A percentile compares a stretch with the other conserved stretches of the same genome.
Conservation (phyloP, 2,113 vertebrate species). For the zebrafish (Danio rerio) region DNA sequence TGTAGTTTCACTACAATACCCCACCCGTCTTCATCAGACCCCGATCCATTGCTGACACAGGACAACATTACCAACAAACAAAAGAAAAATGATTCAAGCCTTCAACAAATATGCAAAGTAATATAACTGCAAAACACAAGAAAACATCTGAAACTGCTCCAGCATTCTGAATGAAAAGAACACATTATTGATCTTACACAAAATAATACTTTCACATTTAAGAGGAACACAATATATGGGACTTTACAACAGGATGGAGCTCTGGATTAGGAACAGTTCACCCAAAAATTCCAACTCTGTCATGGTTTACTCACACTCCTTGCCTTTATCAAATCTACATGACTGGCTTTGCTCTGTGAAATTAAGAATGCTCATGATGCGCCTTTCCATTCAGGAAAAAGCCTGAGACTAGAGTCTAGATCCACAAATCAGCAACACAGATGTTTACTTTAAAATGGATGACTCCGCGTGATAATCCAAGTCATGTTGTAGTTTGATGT, state of each 20-base stretch:
- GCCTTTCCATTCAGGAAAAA: neutral
- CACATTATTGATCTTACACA: slow-evolving; percentile 60
- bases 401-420: neutral
- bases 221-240: slow-evolving; percentile 16
- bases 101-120: slow-evolving; percentile 35
- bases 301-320: neutral
- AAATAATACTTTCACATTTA: slow-evolving; percentile 64
- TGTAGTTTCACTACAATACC: slow-evolving; percentile 45
- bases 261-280: neutral
- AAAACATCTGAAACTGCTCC: slow-evolving; percentile 46
- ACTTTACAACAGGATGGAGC: neutral
- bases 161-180: slow-evolving; percentile 60
- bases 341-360: neutral
- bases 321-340: neutral
- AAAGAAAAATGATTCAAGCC: slow-evolving; percentile 49
- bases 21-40: slow-evolving; percentile 36
- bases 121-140: slow-evolving; percentile 49
- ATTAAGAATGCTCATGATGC: neutral
- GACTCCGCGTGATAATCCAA: neutral
- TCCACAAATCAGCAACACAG: neutral
- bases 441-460: neutral
- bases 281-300: neutral
- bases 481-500: neutral
- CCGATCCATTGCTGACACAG: slow-evolving; percentile 35
- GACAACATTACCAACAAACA: slow-evolving; percentile 46